Conservation (phyloP, 2,113 vertebrate species). For the Noctilio leporinus region DNA sequence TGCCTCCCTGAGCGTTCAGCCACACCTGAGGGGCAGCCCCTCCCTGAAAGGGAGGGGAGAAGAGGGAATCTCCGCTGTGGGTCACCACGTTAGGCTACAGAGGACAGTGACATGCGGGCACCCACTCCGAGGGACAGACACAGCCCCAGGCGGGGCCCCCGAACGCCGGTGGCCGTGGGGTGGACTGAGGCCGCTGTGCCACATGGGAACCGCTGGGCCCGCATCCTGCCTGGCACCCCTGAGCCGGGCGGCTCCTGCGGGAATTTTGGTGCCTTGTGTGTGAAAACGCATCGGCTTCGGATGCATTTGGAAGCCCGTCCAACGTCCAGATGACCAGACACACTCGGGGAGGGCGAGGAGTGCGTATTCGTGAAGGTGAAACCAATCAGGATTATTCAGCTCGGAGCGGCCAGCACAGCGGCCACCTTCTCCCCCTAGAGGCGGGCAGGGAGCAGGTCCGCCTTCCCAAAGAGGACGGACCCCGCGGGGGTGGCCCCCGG, state of each 20-base stretch:
- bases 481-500: accelerated
- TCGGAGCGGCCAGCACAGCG: not conserved
- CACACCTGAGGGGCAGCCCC: too few relatives aligned
- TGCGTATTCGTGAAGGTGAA: not conserved
- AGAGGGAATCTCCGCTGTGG: too few relatives aligned
- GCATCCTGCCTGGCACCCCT: too few relatives aligned
- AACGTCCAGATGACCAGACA: not conserved
- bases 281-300: too few relatives aligned
- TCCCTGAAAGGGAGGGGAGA: too few relatives aligned
- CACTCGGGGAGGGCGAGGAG: not conserved
- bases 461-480: not conserved
- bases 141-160: accelerated
- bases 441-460: not conserved
- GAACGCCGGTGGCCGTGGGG: not conserved
- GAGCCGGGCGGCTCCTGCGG: too few relatives aligned
- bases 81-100: too few relatives aligned
- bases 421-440: not conserved
- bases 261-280: too few relatives aligned
- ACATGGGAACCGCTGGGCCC: not conserved
- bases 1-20: too few relatives aligned
- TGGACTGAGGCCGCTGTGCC: not conserved
- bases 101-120: too few relatives aligned
- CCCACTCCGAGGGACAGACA: too few relatives aligned
- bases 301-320: not conserved
- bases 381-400: not conserved